phyloP scores from a whole-genome alignment of 23 tunicate species.

The Styela plicata region DNA sequence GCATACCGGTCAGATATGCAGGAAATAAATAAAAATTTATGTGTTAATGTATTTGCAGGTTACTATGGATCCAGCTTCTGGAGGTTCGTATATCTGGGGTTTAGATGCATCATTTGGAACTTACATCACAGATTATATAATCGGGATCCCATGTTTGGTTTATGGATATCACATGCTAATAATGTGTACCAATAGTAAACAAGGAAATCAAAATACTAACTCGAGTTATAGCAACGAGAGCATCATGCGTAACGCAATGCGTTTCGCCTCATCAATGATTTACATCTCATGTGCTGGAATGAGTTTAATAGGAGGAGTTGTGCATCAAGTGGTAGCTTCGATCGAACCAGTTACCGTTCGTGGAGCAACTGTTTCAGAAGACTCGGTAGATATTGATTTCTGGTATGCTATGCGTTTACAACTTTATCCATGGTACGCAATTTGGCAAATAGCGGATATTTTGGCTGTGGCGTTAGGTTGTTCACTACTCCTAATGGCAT shows the following conservation, averaged over 20 bases:
- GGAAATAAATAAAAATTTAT: too few species aligned
- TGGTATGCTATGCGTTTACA: conserved; percentile 2
- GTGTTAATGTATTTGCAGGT: neutral
- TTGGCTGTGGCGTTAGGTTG: conserved; percentile 3
- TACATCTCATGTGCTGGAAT: neutral
- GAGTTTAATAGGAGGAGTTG: conserved; percentile 9
- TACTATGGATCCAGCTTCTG: neutral
- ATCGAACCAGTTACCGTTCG: neutral
- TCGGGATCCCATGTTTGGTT: neutral
- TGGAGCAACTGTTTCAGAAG: neutral
- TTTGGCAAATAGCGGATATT: conserved; percentile 16
- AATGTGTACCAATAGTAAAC: neutral
- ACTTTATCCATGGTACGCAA: conserved; percentile 5
- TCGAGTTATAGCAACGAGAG: neutral
- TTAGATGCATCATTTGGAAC: conserved; percentile 13
- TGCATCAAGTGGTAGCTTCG: conserved; percentile 6
- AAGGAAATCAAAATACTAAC: neutral
- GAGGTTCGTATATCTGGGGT: conserved; percentile 21
- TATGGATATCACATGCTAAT: neutral
- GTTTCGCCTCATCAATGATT: neutral
- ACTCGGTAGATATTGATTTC: neutral
- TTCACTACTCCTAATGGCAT: neutral
- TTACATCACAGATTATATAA: neutral
- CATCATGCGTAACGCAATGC: neutral
- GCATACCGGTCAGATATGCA: too few species aligned